phyloP scores from a whole-genome alignment of 2,888 invertebrate species.

The Eudasyphora cyanicolor region DNA sequence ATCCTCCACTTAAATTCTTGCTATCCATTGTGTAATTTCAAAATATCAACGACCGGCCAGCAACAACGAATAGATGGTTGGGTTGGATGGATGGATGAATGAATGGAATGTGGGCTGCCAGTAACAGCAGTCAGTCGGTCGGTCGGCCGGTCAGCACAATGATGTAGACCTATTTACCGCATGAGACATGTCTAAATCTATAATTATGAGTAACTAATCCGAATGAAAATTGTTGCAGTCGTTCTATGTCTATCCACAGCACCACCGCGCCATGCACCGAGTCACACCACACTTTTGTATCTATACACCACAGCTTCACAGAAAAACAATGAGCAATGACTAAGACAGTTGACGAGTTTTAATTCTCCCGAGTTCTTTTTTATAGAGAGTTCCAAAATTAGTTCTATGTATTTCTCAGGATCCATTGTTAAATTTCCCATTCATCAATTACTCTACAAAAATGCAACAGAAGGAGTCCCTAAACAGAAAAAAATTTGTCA shows the following conservation, averaged over 20 bases:
- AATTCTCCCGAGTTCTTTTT: background rate
- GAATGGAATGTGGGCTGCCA: background rate
- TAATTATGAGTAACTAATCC: constrained; percentile 48
- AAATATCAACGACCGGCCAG: background rate
- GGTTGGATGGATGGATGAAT: background rate
- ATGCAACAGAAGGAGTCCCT: too few relatives aligned
- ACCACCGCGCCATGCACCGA: too few relatives aligned
- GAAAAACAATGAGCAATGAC: background rate
- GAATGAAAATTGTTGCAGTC: background rate
- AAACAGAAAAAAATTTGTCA: too few relatives aligned
- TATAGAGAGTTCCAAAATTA: background rate
- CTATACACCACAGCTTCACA: background rate
- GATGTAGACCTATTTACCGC: background rate
- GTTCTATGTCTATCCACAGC: background rate
- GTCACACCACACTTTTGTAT: background rate
- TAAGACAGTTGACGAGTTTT: constrained; percentile 1
- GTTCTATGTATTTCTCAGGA: too few relatives aligned
- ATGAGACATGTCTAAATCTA: constrained; percentile 50
- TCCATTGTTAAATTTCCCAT: too few relatives aligned
- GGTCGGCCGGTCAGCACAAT: background rate
- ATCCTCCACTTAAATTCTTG: background rate
- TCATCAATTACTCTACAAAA: too few relatives aligned
- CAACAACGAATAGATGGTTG: background rate
- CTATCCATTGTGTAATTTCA: background rate
- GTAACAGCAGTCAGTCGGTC: background rate